Evolutionary conservation across 1,140 invertebrate genomes (phyloP).

Genomic region (Pollicipes pollicipes): DNA sequence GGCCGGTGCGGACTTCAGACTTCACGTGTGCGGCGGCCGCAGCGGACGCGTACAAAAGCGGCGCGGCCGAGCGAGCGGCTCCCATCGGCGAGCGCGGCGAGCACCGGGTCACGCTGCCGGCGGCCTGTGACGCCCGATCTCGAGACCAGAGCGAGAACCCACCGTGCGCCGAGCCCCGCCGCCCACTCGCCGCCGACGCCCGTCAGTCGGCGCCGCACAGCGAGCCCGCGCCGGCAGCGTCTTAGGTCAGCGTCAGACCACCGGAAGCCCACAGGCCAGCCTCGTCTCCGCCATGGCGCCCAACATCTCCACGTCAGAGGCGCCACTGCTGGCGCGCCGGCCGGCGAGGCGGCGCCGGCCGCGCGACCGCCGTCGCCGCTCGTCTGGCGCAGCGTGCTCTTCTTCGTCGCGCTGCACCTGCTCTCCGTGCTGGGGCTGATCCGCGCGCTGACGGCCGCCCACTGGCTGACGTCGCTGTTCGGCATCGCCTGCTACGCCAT

Average conservation of each 20-base stretch:
- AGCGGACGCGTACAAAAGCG: background rate
- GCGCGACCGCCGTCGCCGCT: constrained; percentile 30
- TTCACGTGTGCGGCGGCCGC: background rate
- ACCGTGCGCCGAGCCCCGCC: too few species aligned
- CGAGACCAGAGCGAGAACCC: too few species aligned
- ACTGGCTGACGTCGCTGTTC: constrained; percentile 51
- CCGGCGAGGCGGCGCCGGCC: background rate
- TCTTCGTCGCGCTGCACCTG: constrained; percentile 69
- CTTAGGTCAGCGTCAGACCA: too few species aligned
- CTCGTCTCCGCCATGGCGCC: background rate
- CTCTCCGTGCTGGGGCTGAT: constrained; percentile 69
- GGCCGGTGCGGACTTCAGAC: background rate
- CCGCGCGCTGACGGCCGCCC: constrained; percentile 55
- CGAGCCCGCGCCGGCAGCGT: too few species aligned
- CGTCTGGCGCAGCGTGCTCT: constrained; percentile 82
- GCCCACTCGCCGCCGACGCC: too few species aligned
- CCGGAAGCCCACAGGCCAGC: background rate
- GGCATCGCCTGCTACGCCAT: constrained; percentile 38
- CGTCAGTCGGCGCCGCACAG: too few species aligned
- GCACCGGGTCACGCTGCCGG: background rate
- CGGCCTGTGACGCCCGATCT: too few species aligned
- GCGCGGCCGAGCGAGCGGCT: background rate
- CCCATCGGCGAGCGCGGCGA: background rate
- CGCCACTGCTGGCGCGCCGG: background rate
- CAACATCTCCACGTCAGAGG: background rate